Evolutionary conservation across 2,113 vertebrate species (phyloP).

Genomic region (Hyla sarda): DNA sequence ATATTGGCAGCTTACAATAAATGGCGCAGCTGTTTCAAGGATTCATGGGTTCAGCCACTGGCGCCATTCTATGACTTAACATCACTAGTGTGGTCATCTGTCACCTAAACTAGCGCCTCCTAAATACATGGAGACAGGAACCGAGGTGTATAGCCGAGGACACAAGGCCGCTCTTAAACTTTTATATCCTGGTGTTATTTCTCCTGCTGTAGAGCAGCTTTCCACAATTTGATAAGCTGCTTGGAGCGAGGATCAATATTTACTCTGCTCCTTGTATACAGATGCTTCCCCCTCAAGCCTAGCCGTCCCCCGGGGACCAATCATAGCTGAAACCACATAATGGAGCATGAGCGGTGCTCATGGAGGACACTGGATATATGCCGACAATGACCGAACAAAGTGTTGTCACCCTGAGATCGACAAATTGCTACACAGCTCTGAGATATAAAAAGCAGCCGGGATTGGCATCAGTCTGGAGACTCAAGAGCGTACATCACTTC

Average conservation of each 20-base stretch:
- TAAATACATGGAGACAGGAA: not conserved
- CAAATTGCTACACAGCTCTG: not conserved
- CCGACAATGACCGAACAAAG: conserved; percentile 3
- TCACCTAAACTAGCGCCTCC: not conserved
- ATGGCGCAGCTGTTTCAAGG: not conserved
- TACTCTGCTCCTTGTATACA: conserved; percentile 17
- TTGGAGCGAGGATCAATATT: conserved; percentile 31
- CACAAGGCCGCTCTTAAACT: not conserved
- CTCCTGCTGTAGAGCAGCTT: not conserved
- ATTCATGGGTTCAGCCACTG: not conserved
- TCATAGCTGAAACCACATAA: conserved; percentile 40
- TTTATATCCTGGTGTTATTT: conserved; percentile 1
- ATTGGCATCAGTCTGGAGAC: not conserved
- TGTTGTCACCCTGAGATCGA: not conserved
- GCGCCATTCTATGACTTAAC: not conserved
- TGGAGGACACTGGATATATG: conserved; percentile 25
- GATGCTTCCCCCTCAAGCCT: conserved; percentile 17
- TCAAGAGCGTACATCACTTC: not conserved
- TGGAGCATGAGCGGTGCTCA: not conserved
- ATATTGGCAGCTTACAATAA: no score
- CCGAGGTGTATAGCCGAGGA: not conserved
- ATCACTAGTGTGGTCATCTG: not conserved
- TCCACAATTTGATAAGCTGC: conserved; percentile 1
- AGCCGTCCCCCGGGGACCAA: conserved; percentile 14
- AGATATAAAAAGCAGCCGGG: not conserved